Evolutionary conservation across 1,140 invertebrate species (phyloP), one percentile per base, ranked within the genome.

Genomic region (Saccostrea cuccullata): DNA sequence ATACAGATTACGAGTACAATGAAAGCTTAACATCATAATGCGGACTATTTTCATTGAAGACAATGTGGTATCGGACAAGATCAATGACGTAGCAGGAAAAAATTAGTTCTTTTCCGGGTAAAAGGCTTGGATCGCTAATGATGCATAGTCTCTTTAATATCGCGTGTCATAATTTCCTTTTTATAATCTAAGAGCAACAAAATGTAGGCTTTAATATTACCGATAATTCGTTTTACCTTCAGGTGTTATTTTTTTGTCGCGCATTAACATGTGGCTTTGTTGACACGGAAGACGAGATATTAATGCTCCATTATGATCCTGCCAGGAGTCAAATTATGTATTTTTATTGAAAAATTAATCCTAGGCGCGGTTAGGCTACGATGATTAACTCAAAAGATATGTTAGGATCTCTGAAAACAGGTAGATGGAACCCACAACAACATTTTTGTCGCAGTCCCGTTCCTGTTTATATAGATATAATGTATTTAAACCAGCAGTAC

Each of bases 111-210:
- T 64, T n/a, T 15, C 20, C 58, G 9, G 47, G 58, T 73, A 73
- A 13, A 36, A 73, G 67, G 67, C 30, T 36, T 77, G 70, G 30
- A 77, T 36, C 12, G 26, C 70, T 77, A 77, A 77, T 77, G 70
- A 77, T 77, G 70, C 70, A 17, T 30, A 77, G 26, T 77, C 70
- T 13, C 26, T 77, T 26, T 15, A 30, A 30, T 13, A 15, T 26
- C 70, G 26, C 8, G 30, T 30, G 20, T 64, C 30, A 77, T 67
- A 23, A 12, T 30, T 77, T 64, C n/a, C 58, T 64, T 6, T n/a
- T 64, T 64, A 64, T 64, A 20, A 64, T 64, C n/a, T n/a, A 64
- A 64, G 58, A 64, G n/a, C 58, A 17, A 64, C n/a, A n/a, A 64
- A n/a, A 64, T 17, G 58, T 20, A 64, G 70, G 26, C 70, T 77